Evolutionary conservation across 2,113 vertebrate genomes (phyloP), one percentile per base, ranked within the genome.

Genomic region (Nycticryphes semicollaris): DNA sequence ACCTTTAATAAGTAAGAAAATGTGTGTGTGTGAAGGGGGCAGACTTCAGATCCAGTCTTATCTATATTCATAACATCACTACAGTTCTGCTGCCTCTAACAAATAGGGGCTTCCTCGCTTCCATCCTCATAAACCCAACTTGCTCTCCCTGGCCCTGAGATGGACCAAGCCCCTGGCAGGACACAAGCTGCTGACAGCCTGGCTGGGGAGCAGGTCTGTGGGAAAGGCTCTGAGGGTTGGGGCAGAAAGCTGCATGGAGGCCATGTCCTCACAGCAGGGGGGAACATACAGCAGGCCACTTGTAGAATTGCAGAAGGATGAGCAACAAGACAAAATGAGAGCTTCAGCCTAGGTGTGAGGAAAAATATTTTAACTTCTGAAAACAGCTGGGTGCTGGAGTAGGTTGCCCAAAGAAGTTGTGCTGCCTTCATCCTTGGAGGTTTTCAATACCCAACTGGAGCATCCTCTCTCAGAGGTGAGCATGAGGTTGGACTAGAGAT

Each of bases 391-490:
- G 1, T 1, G 3, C 22, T 62, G 50, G 7, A 37, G n/a, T 8
- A 48, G 33, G 39, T 53, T 64, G 27, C 10, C 25, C 39, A 35
- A 33, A 16, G 6, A 51, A 2, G 14, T 60, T 56, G 14, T 47
- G 19, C 14, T 2, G 0, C 54, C 10, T 75, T 37, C 0, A 0
- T 39, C 28, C 54, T n/a, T 60, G n/a, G 11, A 69, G 22, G 20
- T 77, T 86, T 80, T 89, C 50, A 76, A 57, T 53, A 43, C 25
- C 3, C 30, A 22, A 0, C 7, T 67, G 56, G 50, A 73, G 37
- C 15, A 53, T n/a, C 19, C 5, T 50, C 3, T 8, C 33, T 84
- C 45, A 69, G 35, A 27, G 18, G 7, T 67, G 45, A 87, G 8
- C 7, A 15, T 45, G 9, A 53, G 3, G 3, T 41, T 62, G 21